phyloP scores from a whole-genome alignment of 2,113 vertebrate species.

The Fukomys damarensis region DNA sequence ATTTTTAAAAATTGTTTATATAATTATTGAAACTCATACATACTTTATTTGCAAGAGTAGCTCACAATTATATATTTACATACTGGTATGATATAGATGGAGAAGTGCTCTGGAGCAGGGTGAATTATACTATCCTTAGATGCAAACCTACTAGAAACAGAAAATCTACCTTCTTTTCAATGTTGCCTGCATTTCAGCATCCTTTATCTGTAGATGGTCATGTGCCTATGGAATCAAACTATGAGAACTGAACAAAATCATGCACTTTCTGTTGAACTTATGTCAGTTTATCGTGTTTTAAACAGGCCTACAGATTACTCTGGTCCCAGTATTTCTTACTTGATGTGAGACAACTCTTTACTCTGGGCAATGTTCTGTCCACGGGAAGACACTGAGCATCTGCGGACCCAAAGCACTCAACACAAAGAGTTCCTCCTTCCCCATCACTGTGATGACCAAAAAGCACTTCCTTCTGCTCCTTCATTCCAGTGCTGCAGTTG shows the following conservation, averaged over 20 bases:
- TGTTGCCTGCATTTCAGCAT: not conserved
- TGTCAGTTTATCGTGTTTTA: not conserved
- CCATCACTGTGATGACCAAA: not conserved
- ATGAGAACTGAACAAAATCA: not conserved
- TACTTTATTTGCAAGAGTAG: slow-evolving; percentile 15
- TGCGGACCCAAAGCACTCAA: not conserved
- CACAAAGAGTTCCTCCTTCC: not conserved
- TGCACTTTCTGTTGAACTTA: not conserved
- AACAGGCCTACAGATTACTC: not conserved
- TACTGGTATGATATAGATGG: not conserved
- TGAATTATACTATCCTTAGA: not conserved
- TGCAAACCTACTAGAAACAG: not conserved
- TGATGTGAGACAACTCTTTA: not conserved
- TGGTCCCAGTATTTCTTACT: not conserved
- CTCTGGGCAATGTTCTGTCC: not conserved
- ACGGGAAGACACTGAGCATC: not conserved
- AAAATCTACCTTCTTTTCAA: not conserved
- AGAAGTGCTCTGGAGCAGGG: not conserved
- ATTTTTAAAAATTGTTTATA: not conserved
- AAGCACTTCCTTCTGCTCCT: not conserved
- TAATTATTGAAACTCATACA: not conserved
- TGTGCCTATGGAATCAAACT: not conserved
- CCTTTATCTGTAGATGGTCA: not conserved
- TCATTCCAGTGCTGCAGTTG: not conserved
- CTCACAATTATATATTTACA: not conserved